Evolutionary conservation across 2,888 invertebrate genomes (phyloP), one percentile per base, ranked within the genome.

Genomic region (Cremastobaeus sp.): DNA sequence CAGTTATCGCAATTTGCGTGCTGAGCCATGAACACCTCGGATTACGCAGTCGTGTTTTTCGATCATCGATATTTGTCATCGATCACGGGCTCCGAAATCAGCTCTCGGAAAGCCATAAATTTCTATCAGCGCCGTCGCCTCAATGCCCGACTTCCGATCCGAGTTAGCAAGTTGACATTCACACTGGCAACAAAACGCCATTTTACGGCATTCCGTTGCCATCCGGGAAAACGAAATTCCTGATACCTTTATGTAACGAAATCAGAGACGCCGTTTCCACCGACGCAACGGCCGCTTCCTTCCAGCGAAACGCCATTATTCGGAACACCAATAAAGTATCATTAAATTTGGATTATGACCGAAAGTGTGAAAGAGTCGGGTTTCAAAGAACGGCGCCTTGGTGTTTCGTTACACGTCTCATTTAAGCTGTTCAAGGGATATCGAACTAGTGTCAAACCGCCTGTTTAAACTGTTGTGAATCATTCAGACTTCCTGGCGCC

Each of bases 331-430:
- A 62, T 70, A 70, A 70, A 70, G 17, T 62, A 39, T 62, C 70
- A 70, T 70, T 70, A 70, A 62, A 48, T 48, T 48, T 37, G 62
- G 62, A 70, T 70, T 70, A 70, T 30, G 35, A 12, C 37, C 37
- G 43, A 60, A 41, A 54, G 69, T 60, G 60, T 60, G 69, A 69
- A 60, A 54, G 69, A 60, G 39, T 70, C 62, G 14, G 9, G 50
- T 64, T 70, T 64, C 62, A 70, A 70, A 62, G 62, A 64, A 55
- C 47, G 48, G 62, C 70, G 55, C 30, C 62, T 28, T 20, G 17
- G 64, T 43, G 47, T 64, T 70, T 55, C 50, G 64, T 70, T 70
- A 50, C 54, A 48, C 70, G 57, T 64, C 62, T 70, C 69, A 47
- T 69, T 69, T 69, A 43, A 54, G 50, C 34, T 47, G 52, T 59